Conservation (phyloP, 2,113 vertebrate species). For the Coracopsis vasa region DNA sequence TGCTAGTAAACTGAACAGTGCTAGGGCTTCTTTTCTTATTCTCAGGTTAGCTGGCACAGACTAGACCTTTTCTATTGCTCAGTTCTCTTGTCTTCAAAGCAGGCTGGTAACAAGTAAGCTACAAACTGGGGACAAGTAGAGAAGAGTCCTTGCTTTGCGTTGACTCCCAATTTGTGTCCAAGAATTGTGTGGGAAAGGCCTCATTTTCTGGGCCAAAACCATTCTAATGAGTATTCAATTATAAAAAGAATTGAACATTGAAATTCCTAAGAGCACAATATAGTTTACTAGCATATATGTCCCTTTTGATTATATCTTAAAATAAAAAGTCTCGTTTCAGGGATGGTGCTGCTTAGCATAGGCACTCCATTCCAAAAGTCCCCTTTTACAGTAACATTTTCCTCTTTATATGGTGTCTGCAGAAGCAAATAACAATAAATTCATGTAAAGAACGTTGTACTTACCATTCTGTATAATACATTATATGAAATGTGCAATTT, state of each 20-base stretch:
- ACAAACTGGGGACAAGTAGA: background rate
- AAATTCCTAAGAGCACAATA: background rate
- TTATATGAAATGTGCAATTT: background rate
- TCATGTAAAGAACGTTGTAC: background rate
- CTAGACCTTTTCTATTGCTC: background rate
- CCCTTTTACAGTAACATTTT: background rate
- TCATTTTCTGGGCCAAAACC: background rate
- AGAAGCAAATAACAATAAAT: background rate
- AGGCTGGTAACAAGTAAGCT: background rate
- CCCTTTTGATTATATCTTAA: background rate
- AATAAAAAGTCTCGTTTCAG: background rate
- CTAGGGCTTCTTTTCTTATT: background rate
- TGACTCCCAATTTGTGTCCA: background rate
- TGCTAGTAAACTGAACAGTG: background rate
- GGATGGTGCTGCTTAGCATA: background rate
- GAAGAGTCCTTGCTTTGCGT: background rate
- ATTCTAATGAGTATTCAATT: background rate
- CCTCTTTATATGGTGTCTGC: background rate
- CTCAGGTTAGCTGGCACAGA: background rate
- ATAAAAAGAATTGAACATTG: background rate
- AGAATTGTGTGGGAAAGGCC: background rate
- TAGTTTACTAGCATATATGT: background rate
- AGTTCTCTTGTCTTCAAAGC: background rate
- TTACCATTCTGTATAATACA: background rate
- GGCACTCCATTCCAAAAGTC: background rate